Evolutionary conservation across 2,113 vertebrate genomes (phyloP).

Genomic region (Picathartes gymnocephalus): DNA sequence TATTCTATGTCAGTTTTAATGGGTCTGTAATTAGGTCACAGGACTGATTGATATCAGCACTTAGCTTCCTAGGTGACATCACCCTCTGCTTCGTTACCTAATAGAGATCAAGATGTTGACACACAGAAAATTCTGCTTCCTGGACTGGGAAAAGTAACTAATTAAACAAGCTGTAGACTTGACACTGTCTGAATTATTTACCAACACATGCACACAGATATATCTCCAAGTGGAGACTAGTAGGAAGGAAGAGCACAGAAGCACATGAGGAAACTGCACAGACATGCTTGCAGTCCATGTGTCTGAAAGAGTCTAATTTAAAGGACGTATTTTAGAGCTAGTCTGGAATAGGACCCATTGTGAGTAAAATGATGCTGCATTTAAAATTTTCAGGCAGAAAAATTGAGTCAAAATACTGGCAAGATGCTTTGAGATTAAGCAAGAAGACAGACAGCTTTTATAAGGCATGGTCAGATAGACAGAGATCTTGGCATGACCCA

Average conservation of each 20-base stretch:
- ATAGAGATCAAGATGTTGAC: background rate
- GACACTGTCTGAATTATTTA: background rate
- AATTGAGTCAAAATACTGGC: background rate
- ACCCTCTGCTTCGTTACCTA: background rate
- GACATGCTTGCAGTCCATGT: fast-evolving
- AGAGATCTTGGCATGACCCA: background rate
- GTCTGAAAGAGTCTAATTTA: background rate
- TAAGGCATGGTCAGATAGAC: background rate
- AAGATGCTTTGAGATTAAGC: background rate
- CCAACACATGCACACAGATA: background rate
- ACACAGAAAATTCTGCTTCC: background rate
- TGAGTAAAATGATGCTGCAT: background rate
- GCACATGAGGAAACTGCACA: background rate
- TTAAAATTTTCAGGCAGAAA: background rate
- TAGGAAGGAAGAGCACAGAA: background rate
- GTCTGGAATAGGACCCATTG: background rate
- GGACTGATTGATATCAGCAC: background rate
- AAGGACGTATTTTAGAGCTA: background rate
- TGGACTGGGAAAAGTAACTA: background rate
- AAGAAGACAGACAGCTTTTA: background rate
- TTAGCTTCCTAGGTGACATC: conserved; percentile 20
- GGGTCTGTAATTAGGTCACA: conserved; percentile 12
- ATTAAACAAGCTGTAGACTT: background rate
- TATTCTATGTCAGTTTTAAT: conserved; percentile 36
- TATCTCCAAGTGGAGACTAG: background rate